Conservation (phyloP, 2,113 vertebrate species). For the Trichechus manatus region DNA sequence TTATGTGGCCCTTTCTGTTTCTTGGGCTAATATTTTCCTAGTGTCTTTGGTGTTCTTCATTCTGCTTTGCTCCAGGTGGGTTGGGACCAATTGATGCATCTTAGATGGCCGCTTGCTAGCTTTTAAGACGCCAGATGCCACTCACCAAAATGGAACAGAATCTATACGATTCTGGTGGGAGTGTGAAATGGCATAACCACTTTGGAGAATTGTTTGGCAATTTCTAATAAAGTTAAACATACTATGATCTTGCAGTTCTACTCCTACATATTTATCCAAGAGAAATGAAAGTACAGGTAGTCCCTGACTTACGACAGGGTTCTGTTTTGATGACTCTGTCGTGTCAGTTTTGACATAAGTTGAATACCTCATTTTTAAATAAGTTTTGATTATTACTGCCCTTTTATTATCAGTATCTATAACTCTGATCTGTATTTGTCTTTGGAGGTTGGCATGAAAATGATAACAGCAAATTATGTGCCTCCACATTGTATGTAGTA, state of each 20-base stretch:
- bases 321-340: background rate
- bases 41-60: too few relatives aligned
- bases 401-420: background rate
- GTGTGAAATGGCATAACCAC: background rate
- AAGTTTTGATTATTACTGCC: background rate
- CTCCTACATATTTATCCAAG: background rate
- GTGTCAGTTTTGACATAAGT: background rate
- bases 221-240: background rate
- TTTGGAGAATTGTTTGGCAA: background rate
- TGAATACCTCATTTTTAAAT: background rate
- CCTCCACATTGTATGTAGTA: too few relatives aligned
- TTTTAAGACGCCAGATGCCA: too few relatives aligned
- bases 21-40: too few relatives aligned
- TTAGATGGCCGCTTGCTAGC: too few relatives aligned
- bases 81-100: too few relatives aligned
- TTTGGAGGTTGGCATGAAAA: too few relatives aligned
- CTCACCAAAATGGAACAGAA: too few relatives aligned
- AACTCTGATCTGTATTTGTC: too few relatives aligned
- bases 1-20: too few relatives aligned
- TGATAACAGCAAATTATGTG: too few relatives aligned
- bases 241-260: background rate
- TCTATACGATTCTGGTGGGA: background rate
- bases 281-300: background rate
- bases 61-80: too few relatives aligned
- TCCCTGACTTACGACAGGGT: background rate